Evolutionary conservation across 1,140 invertebrate genomes (phyloP).

Genomic region (Heliothis subflexa): DNA sequence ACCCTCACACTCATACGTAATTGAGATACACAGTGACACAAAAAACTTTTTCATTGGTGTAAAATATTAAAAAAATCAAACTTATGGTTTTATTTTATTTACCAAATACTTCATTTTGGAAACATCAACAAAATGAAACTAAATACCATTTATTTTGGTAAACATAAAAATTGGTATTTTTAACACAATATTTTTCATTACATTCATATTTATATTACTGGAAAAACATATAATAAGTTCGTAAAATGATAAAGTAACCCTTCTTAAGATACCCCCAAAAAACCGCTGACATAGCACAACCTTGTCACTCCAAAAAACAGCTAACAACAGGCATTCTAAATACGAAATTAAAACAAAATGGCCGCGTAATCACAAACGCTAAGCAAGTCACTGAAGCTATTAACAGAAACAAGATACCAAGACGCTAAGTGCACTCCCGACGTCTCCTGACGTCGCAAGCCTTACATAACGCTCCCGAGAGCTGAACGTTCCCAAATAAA

Average conservation of each 20-base stretch:
- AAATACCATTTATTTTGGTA: too few relatives aligned
- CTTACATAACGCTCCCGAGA: conserved; percentile 18
- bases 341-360: conserved; percentile 26
- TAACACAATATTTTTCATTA: too few relatives aligned
- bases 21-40: neutral
- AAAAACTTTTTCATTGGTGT: too few relatives aligned
- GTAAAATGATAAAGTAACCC: too few relatives aligned
- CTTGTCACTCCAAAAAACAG: neutral
- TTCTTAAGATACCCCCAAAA: too few relatives aligned
- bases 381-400: conserved; percentile 23
- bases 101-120: too few relatives aligned
- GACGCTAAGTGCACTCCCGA: conserved; percentile 33
- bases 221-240: too few relatives aligned
- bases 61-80: too few relatives aligned
- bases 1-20: conserved; percentile 1
- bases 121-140: too few relatives aligned
- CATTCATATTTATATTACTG: too few relatives aligned
- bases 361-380: conserved; percentile 32
- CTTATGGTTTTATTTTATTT: too few relatives aligned
- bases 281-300: neutral
- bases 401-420: conserved; percentile 41
- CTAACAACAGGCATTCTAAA: conserved; percentile 12
- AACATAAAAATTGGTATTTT: too few relatives aligned
- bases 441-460: conserved; percentile 19
- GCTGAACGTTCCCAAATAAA: conserved; percentile 34